Evolutionary conservation across 2,113 vertebrate species (phyloP).

Genomic region (Bothrops jararaca): DNA sequence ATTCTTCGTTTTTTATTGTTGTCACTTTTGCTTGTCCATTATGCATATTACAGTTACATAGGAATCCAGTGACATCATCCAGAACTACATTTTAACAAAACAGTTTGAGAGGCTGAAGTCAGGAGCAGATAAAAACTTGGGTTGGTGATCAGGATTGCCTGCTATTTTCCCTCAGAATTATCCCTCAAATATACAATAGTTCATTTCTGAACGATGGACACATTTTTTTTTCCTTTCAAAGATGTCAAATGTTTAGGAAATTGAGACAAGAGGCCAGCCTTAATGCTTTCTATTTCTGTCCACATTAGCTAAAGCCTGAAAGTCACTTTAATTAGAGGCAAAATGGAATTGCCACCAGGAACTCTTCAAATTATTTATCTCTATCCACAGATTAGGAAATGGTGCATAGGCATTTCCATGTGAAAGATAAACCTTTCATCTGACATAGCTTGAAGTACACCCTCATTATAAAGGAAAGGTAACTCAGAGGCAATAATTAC

Average conservation of each 20-base stretch:
- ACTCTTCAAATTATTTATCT: background rate
- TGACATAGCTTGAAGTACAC: background rate
- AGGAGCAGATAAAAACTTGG: background rate
- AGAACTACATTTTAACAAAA: background rate
- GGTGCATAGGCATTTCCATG: background rate
- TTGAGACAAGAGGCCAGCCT: background rate
- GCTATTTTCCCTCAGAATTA: background rate
- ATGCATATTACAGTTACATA: background rate
- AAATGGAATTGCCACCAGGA: background rate
- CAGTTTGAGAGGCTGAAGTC: background rate
- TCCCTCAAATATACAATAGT: background rate
- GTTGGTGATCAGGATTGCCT: background rate
- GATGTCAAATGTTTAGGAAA: background rate
- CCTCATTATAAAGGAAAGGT: background rate
- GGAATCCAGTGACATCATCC: background rate
- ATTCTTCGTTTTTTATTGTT: background rate
- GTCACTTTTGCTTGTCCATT: background rate
- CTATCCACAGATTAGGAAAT: background rate
- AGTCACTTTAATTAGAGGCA: background rate
- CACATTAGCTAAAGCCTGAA: background rate
- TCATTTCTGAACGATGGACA: background rate
- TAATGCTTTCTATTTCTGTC: background rate
- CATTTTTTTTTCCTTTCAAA: background rate
- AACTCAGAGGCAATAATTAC: background rate
- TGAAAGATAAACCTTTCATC: background rate